Base-by-base conservation (phyloP, 2,797 vertebrate genomes). In the Jordanella pulchra region DNA sequence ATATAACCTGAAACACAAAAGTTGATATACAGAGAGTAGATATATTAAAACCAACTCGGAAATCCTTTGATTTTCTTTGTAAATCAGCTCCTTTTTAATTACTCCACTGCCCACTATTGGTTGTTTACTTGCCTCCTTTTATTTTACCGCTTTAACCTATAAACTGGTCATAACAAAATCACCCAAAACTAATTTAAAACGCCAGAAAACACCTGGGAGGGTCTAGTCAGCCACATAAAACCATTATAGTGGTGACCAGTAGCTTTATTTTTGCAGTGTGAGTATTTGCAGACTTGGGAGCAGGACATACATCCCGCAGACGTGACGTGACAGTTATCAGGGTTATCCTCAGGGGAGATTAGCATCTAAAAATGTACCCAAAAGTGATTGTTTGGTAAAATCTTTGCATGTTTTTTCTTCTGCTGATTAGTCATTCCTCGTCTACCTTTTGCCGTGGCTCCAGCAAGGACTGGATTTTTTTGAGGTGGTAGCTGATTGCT, bases 401-500 rank as follows among this genome's bases (percentile, higher is more conserved):
- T 69, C 63, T 81, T 68, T 76, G 47, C 18, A 2, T 65, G 23
- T 44, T 68, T 73, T 48, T 75, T 50, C 14, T 48, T 79, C 53
- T 44, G 72, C 63, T 77, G 44, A 65, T 80, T 25, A 56, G 50
- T 83, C 45, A 84, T 27, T 73, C 27, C 32, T 47, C 72, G 14
- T 67, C 35, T 89, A 99, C 98, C 97, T 99, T 99, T 91, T 98
- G 97, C 63, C 95, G 95, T 56, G 98, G 97, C 86, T 99, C 97
- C 56, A 99, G 91, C 69, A 99, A 91, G 77, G 96, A 90, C 89
- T 99, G 97, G 88, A 98, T 99, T 92, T 97, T 95, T 93, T 99
- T 99, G 89, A 99, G 96, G 90, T 99, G 97, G 91, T 97, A 97
- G 85, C 95, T 96, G 80, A 99, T 96, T 86, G 97, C 97, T 89